Evolutionary conservation across 2,888 invertebrate genomes (phyloP).

Genomic region (Theodoxus fluviatilis): DNA sequence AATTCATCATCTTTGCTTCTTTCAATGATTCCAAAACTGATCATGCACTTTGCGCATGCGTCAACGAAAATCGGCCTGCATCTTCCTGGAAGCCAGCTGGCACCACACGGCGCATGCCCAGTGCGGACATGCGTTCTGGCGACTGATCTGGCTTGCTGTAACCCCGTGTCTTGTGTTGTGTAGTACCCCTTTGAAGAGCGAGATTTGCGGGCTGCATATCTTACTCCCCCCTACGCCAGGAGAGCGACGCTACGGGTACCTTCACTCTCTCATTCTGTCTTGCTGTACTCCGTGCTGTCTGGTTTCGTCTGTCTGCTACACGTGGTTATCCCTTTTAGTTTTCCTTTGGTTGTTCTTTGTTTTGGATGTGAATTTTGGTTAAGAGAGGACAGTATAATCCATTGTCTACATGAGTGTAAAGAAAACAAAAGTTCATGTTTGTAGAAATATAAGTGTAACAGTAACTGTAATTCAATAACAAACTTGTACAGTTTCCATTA

Average conservation of each 20-base stretch:
- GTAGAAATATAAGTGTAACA: too few species aligned
- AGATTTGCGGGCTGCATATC: constrained; percentile 53
- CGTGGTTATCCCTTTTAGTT: not conserved
- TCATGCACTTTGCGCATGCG: too few species aligned
- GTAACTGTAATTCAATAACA: too few species aligned
- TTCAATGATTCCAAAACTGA: too few species aligned
- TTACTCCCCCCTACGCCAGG: constrained; percentile 58
- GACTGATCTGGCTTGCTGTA: not conserved
- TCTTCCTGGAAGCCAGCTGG: too few species aligned
- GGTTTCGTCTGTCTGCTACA: constrained; percentile 6
- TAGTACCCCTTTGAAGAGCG: constrained; percentile 62
- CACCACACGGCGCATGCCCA: too few species aligned
- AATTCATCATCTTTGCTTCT: too few species aligned
- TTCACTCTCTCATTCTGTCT: not conserved
- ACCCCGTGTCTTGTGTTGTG: not conserved
- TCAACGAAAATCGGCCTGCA: too few species aligned
- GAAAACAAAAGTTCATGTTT: too few species aligned
- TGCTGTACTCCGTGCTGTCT: constrained; percentile 4
- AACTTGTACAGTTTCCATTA: too few species aligned
- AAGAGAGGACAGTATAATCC: not conserved
- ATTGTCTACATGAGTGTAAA: too few species aligned
- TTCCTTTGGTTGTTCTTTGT: not conserved
- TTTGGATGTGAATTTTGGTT: not conserved
- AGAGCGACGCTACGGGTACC: constrained; percentile 50
- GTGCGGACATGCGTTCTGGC: too few species aligned